Evolutionary conservation across 23 tunicate genomes (phyloP).

Genomic region (Ciona savignyi): DNA sequence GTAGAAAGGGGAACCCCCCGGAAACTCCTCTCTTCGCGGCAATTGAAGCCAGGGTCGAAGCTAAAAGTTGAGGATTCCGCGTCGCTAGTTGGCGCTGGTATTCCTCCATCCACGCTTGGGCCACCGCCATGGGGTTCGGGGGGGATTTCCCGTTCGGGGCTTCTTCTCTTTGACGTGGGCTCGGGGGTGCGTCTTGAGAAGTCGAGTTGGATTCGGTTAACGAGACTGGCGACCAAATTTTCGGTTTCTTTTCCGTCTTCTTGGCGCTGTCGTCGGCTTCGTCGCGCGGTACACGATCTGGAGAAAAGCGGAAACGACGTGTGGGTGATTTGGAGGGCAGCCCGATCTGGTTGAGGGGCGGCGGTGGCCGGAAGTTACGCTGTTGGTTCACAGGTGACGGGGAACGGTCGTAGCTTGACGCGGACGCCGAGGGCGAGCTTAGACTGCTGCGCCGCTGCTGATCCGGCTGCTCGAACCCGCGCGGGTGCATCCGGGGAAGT

Average conservation of each 20-base stretch:
- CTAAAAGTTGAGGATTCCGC: neutral
- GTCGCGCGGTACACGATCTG: neutral
- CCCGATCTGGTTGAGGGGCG: neutral
- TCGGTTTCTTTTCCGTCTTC: neutral
- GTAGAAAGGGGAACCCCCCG: neutral
- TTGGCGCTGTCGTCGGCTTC: neutral
- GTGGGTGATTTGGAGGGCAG: neutral
- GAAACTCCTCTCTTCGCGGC: neutral
- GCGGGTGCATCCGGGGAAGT: neutral
- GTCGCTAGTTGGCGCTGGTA: slow-evolving; percentile 20
- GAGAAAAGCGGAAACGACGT: neutral
- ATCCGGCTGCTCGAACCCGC: neutral
- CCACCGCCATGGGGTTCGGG: neutral
- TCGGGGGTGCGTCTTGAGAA: neutral
- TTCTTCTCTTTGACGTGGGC: neutral
- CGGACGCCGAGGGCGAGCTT: slow-evolving; percentile 43
- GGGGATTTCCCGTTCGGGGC: neutral
- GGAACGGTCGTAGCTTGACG: slow-evolving; percentile 54
- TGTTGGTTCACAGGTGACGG: slow-evolving; percentile 33
- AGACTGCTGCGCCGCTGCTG: slow-evolving; percentile 30
- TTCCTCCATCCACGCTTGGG: slow-evolving; percentile 15
- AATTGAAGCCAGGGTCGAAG: neutral
- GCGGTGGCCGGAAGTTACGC: neutral
- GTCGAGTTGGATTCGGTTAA: neutral
- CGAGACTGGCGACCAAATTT: slow-evolving; percentile 20